phyloP scores from a whole-genome alignment of 2,113 vertebrate genomes.

The Taxidea taxus region DNA sequence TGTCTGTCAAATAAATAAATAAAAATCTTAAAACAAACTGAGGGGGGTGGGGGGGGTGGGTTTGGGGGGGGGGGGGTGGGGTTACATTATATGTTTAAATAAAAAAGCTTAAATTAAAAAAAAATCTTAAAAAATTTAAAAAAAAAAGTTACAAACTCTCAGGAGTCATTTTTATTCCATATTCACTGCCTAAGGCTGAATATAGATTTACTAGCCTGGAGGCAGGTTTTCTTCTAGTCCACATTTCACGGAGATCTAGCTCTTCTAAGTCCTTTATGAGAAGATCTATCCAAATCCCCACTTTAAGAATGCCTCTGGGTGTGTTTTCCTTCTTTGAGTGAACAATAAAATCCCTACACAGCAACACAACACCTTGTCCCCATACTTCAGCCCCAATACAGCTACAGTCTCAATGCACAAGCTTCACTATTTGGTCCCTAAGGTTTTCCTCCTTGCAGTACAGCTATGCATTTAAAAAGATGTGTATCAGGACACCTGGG shows the following conservation, averaged over 20 bases:
- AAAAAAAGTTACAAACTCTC: not conserved
- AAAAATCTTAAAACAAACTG: too few species aligned
- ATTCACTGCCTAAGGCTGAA: not conserved
- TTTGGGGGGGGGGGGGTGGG: too few species aligned
- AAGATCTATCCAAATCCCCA: not conserved
- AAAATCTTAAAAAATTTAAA: too few species aligned
- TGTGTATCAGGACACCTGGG: not conserved
- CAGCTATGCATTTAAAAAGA: not conserved
- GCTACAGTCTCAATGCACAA: not conserved
- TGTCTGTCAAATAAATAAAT: too few species aligned
- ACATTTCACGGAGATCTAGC: not conserved
- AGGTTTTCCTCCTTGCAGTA: not conserved
- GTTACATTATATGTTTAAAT: too few species aligned
- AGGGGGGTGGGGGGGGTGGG: too few species aligned
- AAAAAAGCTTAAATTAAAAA: too few species aligned
- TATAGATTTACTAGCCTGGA: not conserved
- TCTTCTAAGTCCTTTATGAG: not conserved
- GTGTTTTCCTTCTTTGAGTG: not conserved
- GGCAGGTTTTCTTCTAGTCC: not conserved
- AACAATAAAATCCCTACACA: not conserved
- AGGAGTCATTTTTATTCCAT: not conserved
- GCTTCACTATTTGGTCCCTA: not conserved
- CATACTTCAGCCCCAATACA: accelerated
- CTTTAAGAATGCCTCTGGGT: not conserved
- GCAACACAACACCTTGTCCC: not conserved